Evolutionary conservation across 2,888 invertebrate genomes (phyloP), one percentile per base, ranked within the genome.

Genomic region (Exephanes ischioxanthus): DNA sequence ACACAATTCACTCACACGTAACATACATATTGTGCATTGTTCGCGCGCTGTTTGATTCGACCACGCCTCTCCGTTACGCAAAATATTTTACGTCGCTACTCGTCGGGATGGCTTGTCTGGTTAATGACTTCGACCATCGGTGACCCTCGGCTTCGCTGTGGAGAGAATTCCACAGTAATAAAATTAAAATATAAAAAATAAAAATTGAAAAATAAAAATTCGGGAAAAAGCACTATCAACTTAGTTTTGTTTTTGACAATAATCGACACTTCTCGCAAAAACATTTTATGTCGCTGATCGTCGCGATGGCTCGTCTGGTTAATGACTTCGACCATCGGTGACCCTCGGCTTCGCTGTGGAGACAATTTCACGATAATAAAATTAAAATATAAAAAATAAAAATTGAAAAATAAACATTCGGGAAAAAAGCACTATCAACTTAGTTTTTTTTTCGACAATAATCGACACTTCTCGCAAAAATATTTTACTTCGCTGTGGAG

Each of bases 1-100:
- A 63, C 58, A 58, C 58, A 58, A 26, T 58, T 22, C 22, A 22
- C 14, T 26, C 26, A 58, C 33, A 63, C 63, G 63, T 33, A 63
- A 33, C 63, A 63, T 16, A 16, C 63, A 9, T 30, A 63, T 63
- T 33, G 63, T 63, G 45, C 0, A 63, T 63, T 33, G 63, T 63
- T 33, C 63, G 30, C 63, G 33, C 63, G 9, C 33, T 30, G 63
- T 33, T 63, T 63, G 63, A 63, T 63, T 63, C 30, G 14, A 6
- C 14, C 16, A 19, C 30, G 26, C 33, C 11, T 58, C 22, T 58
- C 16, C 0, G 30, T 63, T 7, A 19, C 7, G 53, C 19, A 7
- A 55, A 19, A 22, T 19, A 16, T n/a, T 30, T n/a, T 30, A 30
- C 4, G 16, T 9, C 1, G 26, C 30, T 63, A 33, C 5, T n/a